Evolutionary conservation across 2,888 invertebrate genomes (phyloP).

Genomic region (Diarsia rubi): DNA sequence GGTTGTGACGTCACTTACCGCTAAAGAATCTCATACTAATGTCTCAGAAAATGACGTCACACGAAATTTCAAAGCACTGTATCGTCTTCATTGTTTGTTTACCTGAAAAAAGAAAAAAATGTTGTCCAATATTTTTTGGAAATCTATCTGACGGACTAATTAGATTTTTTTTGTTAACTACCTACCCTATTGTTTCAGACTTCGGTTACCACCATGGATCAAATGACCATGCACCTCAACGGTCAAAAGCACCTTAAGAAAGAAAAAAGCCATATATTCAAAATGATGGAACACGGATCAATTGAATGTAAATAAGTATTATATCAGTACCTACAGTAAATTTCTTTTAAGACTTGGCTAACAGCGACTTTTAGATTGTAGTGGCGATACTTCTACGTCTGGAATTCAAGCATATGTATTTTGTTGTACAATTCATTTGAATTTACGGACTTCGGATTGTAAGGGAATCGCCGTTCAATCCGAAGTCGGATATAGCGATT

Average conservation of each 20-base stretch:
- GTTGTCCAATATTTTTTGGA: no score
- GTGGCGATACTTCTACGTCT: neutral
- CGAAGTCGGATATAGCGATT: neutral
- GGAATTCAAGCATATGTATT: neutral
- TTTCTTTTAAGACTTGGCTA: neutral
- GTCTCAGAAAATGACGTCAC: no score
- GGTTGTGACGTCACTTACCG: no score
- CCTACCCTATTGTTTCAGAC: slow-evolving; percentile 83
- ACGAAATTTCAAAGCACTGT: no score
- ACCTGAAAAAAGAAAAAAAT: no score
- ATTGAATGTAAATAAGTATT: slow-evolving; percentile 28
- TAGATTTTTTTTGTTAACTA: no score
- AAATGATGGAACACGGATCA: slow-evolving; percentile 78
- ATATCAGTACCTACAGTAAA: slow-evolving; percentile 1
- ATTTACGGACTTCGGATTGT: neutral
- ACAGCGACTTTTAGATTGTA: neutral
- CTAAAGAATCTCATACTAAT: no score
- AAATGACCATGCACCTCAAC: slow-evolving; percentile 91
- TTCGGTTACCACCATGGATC: slow-evolving; percentile 90
- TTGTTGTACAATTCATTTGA: neutral
- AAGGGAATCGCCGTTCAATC: neutral
- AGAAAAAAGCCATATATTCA: slow-evolving; percentile 85
- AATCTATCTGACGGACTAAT: no score
- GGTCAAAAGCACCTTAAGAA: slow-evolving; percentile 91
- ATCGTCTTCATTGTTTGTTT: no score